Evolutionary conservation across 2,888 invertebrate genomes (phyloP), one percentile per base, ranked within the genome.

Genomic region (Glyphotaelius pellucidus): DNA sequence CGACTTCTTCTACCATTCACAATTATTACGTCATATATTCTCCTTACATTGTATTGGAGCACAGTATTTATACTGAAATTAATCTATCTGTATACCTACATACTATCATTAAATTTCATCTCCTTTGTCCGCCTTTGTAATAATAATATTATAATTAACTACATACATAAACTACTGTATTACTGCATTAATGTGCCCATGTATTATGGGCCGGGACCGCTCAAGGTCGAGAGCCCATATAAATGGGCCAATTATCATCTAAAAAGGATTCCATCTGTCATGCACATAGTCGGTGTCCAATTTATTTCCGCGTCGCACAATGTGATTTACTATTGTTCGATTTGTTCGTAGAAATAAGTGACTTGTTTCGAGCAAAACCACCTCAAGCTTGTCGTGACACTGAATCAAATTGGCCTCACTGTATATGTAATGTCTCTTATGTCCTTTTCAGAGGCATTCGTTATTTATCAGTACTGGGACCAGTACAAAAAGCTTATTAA

Each of bases 211-310:
- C 67, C 67, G 25, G n/a, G 25, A 67, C 67, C 25, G 67, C 25
- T 67, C 7, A 67, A 67, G 67, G 67, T 19, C 67, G 67, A 5
- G 25, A 67, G 67, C n/a, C 67, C 67, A 25, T 67, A 67, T 67
- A 67, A 7, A 67, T 11, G n/a, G 67, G 67, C 67, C 67, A 67
- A 67, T 67, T 67, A 67, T 67, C 67, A 25, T 67, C n/a, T 67
- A 67, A 67, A n/a, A 67, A 67, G 67, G 67, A 67, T n/a, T 67
- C 67, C 67, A 67, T 67, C 67, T 67, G 67, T n/a, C 67, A 67
- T 67, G n/a, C 25, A 67, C 25, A 67, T 67, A 67, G 67, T 67
- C 9, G 67, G 67, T 67, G 67, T 67, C 7, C n/a, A 67, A 25
- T 67, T n/a, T 67, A n/a, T 67, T 67, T 67, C 67, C 67, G 67